phyloP scores from a whole-genome alignment of 2,888 invertebrate genomes.

The Digitonthophagus gazella region DNA sequence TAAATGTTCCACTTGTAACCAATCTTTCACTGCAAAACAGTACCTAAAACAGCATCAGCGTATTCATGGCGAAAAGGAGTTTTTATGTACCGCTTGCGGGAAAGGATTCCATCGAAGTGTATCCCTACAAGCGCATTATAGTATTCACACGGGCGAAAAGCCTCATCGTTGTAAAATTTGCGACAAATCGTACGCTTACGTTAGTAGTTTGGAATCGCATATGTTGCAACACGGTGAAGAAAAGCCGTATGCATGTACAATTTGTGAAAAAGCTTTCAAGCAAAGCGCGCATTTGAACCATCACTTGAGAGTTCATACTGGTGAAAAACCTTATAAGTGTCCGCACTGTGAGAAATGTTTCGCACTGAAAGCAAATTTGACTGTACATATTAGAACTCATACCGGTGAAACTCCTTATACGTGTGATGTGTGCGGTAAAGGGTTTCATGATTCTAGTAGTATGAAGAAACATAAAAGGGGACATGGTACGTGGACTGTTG shows the following conservation, averaged over 20 bases:
- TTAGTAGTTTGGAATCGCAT: conserved; percentile 41
- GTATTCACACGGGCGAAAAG: conserved; percentile 42
- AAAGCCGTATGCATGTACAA: conserved; percentile 36
- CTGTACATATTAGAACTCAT: conserved; percentile 32
- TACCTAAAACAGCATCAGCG: conserved; percentile 28
- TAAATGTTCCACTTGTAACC: conserved; percentile 26
- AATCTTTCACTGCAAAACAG: conserved; percentile 25
- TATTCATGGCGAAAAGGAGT: conserved; percentile 28
- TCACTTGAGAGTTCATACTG: conserved; percentile 30
- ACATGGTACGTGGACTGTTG: too few species aligned
- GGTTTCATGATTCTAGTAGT: conserved; percentile 33
- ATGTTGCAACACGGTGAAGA: conserved; percentile 42
- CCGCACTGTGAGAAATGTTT: conserved; percentile 29
- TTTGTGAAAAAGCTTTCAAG: conserved; percentile 28
- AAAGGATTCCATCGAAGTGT: conserved; percentile 28
- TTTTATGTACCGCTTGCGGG: conserved; percentile 30
- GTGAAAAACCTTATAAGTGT: conserved; percentile 29
- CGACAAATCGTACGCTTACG: conserved; percentile 41
- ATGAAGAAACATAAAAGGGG: conserved; percentile 34
- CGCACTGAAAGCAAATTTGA: conserved; percentile 32
- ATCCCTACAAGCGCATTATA: conserved; percentile 23
- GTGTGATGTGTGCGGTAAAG: conserved; percentile 31
- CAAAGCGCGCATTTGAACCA: conserved; percentile 28
- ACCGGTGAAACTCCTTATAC: conserved; percentile 34
- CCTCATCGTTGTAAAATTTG: conserved; percentile 41